Conservation (phyloP, 2,888 invertebrate species). For the Argyresthia albistria region DNA sequence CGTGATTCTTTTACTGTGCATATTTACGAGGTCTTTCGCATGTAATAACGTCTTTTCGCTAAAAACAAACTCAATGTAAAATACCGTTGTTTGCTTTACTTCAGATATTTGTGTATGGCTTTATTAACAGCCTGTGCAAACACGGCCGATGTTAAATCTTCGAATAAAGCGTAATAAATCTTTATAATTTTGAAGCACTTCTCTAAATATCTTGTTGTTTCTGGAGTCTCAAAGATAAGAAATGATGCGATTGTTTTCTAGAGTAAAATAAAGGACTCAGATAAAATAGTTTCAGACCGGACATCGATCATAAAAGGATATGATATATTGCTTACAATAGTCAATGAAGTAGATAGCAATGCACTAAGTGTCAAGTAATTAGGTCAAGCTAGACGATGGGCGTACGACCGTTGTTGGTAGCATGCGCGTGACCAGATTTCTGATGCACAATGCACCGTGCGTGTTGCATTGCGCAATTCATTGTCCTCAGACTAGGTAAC, state of each 20-base stretch:
- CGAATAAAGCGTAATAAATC: constrained; percentile 17
- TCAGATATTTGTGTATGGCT: constrained; percentile 13
- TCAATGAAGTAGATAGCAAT: no score
- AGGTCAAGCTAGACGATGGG: constrained; percentile 47
- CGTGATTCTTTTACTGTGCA: constrained; percentile 36
- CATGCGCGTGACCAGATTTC: constrained; percentile 43
- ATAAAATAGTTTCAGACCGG: no score
- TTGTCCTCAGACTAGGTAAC: constrained; percentile 35
- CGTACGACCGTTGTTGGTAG: constrained; percentile 46
- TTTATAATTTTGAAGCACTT: constrained; percentile 8
- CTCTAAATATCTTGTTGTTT: background rate
- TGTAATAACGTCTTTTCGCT: constrained; percentile 37
- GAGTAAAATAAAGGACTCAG: background rate
- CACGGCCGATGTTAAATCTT: constrained; percentile 16
- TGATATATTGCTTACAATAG: no score
- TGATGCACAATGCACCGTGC: constrained; percentile 26
- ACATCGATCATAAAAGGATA: no score
- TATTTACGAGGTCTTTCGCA: constrained; percentile 46
- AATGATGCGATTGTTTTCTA: background rate
- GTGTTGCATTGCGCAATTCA: constrained; percentile 41
- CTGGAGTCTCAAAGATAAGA: background rate
- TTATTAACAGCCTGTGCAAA: constrained; percentile 40
- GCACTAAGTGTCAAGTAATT: constrained; percentile 24
- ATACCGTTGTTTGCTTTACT: constrained; percentile 40
- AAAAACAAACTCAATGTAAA: constrained; percentile 38